Conservation (phyloP, 2,113 vertebrate species). For the Heterocephalus glaber region DNA sequence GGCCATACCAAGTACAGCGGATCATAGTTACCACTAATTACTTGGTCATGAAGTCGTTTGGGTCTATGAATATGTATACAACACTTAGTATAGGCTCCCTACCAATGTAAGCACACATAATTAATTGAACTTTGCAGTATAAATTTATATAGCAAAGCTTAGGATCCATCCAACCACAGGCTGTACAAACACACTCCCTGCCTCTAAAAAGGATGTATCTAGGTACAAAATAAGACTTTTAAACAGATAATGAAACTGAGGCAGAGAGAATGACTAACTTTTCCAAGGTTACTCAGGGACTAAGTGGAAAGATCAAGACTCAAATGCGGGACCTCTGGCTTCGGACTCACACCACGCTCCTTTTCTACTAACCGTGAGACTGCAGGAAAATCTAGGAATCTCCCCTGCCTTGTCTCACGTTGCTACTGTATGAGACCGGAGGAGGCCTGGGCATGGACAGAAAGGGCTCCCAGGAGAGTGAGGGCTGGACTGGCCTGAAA, state of each 20-base stretch:
- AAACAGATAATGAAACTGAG: neutral
- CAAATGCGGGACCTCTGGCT: neutral
- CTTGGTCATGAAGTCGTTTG: neutral
- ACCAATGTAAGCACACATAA: neutral
- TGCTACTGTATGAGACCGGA: neutral
- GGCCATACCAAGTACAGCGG: neutral
- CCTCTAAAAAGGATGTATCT: neutral
- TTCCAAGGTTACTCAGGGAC: neutral
- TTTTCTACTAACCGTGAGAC: neutral
- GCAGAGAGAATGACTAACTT: neutral
- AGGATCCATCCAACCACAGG: neutral
- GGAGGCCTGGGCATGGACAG: neutral
- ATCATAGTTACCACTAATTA: neutral
- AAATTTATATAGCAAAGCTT: neutral
- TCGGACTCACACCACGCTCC: neutral
- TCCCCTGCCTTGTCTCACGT: neutral
- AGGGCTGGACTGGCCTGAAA: neutral
- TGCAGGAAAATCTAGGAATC: neutral
- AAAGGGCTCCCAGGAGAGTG: neutral
- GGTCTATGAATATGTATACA: neutral
- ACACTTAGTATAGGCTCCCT: neutral
- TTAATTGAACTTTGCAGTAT: neutral
- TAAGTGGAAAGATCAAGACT: neutral
- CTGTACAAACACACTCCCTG: neutral
- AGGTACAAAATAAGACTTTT: neutral